These are phyloP conservation scores for Phataginus tricuspis DNA, from an alignment of 2,797 vertebrate species.

Conservation along the genomic window DNA sequence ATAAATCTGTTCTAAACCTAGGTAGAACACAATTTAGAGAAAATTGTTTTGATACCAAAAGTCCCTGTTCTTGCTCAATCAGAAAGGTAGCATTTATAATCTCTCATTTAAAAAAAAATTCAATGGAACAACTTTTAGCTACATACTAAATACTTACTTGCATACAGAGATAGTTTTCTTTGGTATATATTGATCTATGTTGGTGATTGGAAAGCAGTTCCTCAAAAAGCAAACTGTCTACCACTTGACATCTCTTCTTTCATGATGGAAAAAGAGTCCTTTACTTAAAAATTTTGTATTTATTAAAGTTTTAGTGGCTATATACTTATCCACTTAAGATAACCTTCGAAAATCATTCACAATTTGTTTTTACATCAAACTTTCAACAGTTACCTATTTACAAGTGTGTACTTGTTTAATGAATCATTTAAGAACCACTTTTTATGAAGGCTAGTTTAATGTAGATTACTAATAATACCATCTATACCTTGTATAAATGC, in stretches of 20 bases:
- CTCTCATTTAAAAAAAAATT: not conserved
- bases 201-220: not conserved
- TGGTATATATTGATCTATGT: not conserved
- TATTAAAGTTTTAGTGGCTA: not conserved
- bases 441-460: not conserved
- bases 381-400: not conserved
- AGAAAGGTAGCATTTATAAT: not conserved
- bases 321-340: not conserved
- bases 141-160: not conserved
- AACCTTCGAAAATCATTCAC: not conserved
- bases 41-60: not conserved
- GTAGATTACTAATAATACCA: not conserved
- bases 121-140: not conserved
- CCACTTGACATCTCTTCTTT: not conserved
- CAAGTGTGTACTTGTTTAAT: not conserved
- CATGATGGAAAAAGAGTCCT: not conserved
- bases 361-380: slow-evolving; percentile 17
- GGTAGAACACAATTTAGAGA: slow-evolving; percentile 35
- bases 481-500: not conserved
- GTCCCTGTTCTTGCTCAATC: not conserved
- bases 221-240: not conserved
- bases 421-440: not conserved
- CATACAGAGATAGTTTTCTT: not conserved
- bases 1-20: not conserved
- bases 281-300: not conserved